Evolutionary conservation across 2,797 vertebrate genomes (phyloP), one percentile per base, ranked within the genome.

Genomic region (Euphonia xanthogaster): DNA sequence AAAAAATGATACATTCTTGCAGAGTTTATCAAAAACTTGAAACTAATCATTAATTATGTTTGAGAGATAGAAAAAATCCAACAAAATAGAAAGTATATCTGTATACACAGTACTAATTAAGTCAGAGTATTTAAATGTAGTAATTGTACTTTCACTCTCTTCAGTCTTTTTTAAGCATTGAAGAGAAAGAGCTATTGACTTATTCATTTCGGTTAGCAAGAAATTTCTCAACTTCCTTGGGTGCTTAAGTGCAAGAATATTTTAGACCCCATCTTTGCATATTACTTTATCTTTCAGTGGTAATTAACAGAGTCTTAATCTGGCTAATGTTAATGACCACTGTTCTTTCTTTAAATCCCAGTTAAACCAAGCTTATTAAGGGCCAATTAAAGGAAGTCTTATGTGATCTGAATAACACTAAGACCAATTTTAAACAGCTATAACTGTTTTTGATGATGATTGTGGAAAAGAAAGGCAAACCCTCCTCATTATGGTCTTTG

Each of bases 301-400:
- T 98, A 98, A 98, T 98, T 98, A 98, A 98, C 97, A 98, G 93
- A 97, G 97, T 98, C 98, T 98, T 98, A 98, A 98, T 98, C 98
- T 98, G 97, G 95, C 97, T 98, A 97, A 98, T 97, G 97, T 98
- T 98, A 98, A 98, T 98, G 98, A 98, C 98, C 97, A 98, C 97
- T 98, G 97, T 98, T 98, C 97, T 98, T 98, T 95, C 73, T 95
- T 97, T 98, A 98, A 98, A 98, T 98, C 98, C 98, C 98, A 98
- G 97, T 98, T 98, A 98, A 98, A 98, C 97, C 97, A 98, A 98
- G 98, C 97, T 98, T 98, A 98, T 98, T 98, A 98, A 98, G 94
- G 97, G 93, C 97, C 97, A 98, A 98, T 98, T 98, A 98, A 98
- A 98, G 97, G 62, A 98, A 97, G 96, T 97, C 95, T 98, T 98